Evolutionary conservation across 1,140 invertebrate species (phyloP), one percentile per base, ranked within the genome.

Genomic region (Helicoverpa armigera): DNA sequence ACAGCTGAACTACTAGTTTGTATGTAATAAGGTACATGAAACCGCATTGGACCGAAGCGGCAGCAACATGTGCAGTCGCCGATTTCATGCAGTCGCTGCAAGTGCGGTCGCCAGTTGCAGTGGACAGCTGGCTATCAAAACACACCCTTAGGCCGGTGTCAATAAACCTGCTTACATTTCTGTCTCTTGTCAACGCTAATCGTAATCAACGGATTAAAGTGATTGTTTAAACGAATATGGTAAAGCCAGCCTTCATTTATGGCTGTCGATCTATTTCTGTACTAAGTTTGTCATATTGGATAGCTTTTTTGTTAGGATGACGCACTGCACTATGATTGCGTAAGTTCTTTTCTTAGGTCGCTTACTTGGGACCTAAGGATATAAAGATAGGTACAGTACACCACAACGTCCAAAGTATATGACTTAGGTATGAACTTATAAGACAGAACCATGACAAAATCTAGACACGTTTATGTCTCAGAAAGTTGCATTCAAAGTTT

Each of bases 241-340:
- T 50, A 9, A 3, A 67, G 14, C 50, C 63, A 67, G 63, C 63
- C 63, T 67, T 58, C 50, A 50, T 67, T 50, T 67, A 48, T 67
- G 63, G 63, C 9, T 67, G 11, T 50, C 63, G 9, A 18, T 67
- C 63, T 67, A 67, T 67, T 67, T 67, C 14, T 67, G 43, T 67
- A 48, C 9, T 5, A 14, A n/a, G 13, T 50, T n/a, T 50, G 14
- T 35, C 35, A 35, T 43, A 67, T 50, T 11, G 35, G 48, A 67
- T 50, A 48, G 63, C 16, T 43, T 67, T 67, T 67, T 67, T 67
- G 48, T 67, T 18, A 43, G 7, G 16, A 48, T 67, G 63, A 67
- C 63, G 63, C 63, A 67, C 35, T 58, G 54, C n/a, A 16, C 16
- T 58, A 16, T 16, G 16, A 10, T 7, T 18, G n/a, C 18, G 18